Percentiles rank a stretch among this genome's conserved stretches.
Evolutionary conservation across 2,113 vertebrate species (phyloP).

Genomic region (Donacobius atricapilla): DNA sequence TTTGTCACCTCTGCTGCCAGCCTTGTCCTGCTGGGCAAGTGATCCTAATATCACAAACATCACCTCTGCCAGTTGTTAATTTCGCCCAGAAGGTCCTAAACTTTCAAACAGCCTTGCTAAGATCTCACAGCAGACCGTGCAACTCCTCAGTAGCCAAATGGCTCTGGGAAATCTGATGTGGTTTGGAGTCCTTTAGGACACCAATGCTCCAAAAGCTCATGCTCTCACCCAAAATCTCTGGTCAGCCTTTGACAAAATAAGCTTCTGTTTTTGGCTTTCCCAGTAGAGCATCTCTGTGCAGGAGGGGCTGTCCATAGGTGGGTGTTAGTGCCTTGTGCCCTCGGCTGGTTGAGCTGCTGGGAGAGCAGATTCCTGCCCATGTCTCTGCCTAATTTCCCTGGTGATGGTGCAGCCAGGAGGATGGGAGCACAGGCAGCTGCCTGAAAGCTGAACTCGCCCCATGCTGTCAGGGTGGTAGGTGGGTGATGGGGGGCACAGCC

Average conservation of each 20-base stretch:
- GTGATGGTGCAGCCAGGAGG: background rate
- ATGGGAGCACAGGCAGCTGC: background rate
- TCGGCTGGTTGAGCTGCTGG: background rate
- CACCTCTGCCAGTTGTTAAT: background rate
- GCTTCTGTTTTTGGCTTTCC: background rate
- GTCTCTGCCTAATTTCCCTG: background rate
- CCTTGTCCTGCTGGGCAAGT: background rate
- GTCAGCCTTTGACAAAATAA: background rate
- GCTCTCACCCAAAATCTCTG: rapidly evolving
- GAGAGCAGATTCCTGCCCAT: background rate
- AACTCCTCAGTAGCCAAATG: background rate
- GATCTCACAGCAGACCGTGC: background rate
- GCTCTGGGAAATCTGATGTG: background rate
- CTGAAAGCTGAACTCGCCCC: background rate
- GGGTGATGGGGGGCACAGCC: background rate
- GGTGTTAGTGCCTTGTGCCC: background rate
- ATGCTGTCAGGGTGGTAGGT: background rate
- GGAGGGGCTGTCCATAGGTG: background rate
- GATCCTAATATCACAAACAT: background rate
- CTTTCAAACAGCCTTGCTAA: background rate
- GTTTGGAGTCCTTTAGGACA: background rate
- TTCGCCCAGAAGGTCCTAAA: background rate
- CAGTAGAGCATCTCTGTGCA: background rate
- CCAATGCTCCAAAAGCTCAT: background rate
- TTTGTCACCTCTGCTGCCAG: background rate